These are phyloP conservation scores for Theodoxus fluviatilis DNA, from an alignment of 2,888 invertebrate species.

Conservation along the genomic window DNA sequence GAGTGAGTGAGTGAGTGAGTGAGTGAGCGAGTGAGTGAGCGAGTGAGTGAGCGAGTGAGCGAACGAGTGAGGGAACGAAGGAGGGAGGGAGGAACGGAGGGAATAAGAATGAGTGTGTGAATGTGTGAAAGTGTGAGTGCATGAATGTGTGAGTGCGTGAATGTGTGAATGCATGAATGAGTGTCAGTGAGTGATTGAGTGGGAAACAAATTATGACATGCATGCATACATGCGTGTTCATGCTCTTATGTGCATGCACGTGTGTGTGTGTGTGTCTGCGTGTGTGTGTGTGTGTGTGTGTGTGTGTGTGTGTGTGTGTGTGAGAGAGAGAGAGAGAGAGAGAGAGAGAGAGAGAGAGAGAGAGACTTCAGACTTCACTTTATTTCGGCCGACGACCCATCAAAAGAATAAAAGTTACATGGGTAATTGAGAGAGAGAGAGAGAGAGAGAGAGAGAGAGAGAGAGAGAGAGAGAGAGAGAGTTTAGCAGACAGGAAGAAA, in stretches of 20 bases:
- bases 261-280: slow-evolving; percentile 4
- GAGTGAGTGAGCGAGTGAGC: background rate
- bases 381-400: too few relatives aligned
- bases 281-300: slow-evolving; percentile 8
- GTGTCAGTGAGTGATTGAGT: background rate
- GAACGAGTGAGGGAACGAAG: background rate
- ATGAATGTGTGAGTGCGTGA: background rate
- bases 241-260: too few relatives aligned
- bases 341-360: background rate
- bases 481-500: too few relatives aligned
- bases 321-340: background rate
- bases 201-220: too few relatives aligned
- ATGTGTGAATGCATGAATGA: background rate
- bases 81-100: background rate
- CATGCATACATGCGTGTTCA: too few relatives aligned
- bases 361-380: too few relatives aligned
- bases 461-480: too few relatives aligned
- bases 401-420: too few relatives aligned
- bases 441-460: too few relatives aligned
- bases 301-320: slow-evolving; percentile 9
- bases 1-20: background rate
- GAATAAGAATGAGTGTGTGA: background rate
- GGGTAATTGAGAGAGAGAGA: too few relatives aligned
- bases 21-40: background rate
- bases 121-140: background rate